Evolutionary conservation across 2,888 invertebrate genomes (phyloP), one percentile per base, ranked within the genome.

Genomic region (Pyrochroa serraticornis): DNA sequence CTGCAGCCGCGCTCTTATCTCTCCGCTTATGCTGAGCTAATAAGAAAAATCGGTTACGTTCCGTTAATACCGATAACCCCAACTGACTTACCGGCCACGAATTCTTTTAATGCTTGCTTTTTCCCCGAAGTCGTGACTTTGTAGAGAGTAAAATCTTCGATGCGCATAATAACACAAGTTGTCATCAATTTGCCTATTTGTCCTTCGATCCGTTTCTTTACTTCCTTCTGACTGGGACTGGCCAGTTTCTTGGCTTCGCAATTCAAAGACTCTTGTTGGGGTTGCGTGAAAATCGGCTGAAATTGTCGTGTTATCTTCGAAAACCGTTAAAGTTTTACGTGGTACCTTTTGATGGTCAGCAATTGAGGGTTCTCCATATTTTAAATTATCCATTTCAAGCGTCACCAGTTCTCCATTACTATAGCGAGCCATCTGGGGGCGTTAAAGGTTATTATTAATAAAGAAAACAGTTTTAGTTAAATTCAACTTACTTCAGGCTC

Each of bases 61-160:
- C 44, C 38, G 35, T 39, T n/a, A 45, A 33, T 49, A 44, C 2
- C 30, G 2, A 43, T 3, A 5, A 5, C 5, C 22, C 22, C 22
- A 9, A 49, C 2, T 32, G 37, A 65, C 70, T 77, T 81, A 90
- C 90, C 89, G 78, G 87, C 83, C 66, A 90, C 81, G 72, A 93
- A 91, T 79, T 94, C 94, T 82, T 93, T 93, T 10, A 89, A 87
- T 60, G 85, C 80, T 66, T 88, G 85, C 65, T 89, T 90, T 69
- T 87, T 86, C 46, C 88, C 87, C 8, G 87, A 84, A 1, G 92
- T 91, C 1, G 91, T 88, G 14, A 94, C 92, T 75, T 90, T 87
- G 78, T 92, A 93, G 45, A 98, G 84, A 6, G 91, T 91, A 73
- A 97, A 93, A 78, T 98, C 96, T 72, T 94, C 93, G 69, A 97